Conservation (phyloP, 2,888 invertebrate genomes). For the Ennomos fuscantarius region DNA sequence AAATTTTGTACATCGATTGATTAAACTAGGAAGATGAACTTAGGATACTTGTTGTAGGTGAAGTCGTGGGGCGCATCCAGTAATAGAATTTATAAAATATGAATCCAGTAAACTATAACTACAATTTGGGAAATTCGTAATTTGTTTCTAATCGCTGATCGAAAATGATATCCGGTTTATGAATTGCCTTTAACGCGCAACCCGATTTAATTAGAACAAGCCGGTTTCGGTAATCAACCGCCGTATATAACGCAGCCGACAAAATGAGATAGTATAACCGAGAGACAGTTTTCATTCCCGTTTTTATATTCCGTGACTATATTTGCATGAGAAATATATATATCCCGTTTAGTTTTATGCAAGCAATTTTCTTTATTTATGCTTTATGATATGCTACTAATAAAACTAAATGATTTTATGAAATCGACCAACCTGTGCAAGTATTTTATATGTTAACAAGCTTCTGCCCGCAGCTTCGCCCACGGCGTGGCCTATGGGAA, state of each 20-base stretch:
- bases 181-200: background rate
- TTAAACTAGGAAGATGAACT: no score
- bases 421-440: background rate
- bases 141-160: no score
- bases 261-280: slow-evolving; percentile 1
- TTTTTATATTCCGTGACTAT: slow-evolving; percentile 6
- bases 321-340: slow-evolving; percentile 16
- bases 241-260: slow-evolving; percentile 34
- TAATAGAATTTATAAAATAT: no score
- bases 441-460: no score
- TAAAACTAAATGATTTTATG: slow-evolving; percentile 6
- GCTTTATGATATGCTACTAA: background rate
- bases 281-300: slow-evolving; percentile 27
- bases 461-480: no score
- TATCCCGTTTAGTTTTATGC: background rate
- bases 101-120: no score
- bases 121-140: no score
- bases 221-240: slow-evolving; percentile 47
- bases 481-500: no score
- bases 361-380: slow-evolving; percentile 3
- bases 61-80: no score
- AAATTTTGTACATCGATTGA: no score
- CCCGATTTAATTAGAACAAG: slow-evolving; percentile 40
- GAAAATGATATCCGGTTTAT: no score
- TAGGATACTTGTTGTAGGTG: no score